A percentile compares a stretch with the other conserved stretches of the same genome.
These are phyloP conservation scores for Muscidifurax raptorellus DNA, from an alignment of 1,140 invertebrate species.

Conservation along the genomic window DNA sequence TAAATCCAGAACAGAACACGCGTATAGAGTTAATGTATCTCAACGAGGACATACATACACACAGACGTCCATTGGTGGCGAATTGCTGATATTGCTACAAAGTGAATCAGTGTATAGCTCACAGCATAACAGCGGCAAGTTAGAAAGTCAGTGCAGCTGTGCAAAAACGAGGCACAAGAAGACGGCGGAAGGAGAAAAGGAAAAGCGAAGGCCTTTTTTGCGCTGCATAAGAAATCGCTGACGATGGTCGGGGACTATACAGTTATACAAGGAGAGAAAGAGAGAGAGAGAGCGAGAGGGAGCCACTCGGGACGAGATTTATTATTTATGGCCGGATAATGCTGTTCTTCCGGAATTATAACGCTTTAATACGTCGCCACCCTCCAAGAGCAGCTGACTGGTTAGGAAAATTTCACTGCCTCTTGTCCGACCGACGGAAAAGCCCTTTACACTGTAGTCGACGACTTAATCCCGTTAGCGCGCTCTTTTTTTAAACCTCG, in stretches of 20 bases:
- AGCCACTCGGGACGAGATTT: conserved; percentile 38
- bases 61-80: background rate
- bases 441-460: conserved; percentile 14
- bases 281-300: background rate
- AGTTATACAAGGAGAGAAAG: background rate
- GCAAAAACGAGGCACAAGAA: background rate
- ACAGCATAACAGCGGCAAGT: background rate
- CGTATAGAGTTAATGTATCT: conserved; percentile 6
- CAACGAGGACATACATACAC: too few species aligned
- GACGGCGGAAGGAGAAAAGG: background rate
- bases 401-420: background rate
- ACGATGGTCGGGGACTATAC: background rate
- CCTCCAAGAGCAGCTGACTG: background rate
- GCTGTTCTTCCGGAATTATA: conserved; percentile 46
- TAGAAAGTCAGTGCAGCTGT: background rate
- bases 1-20: background rate
- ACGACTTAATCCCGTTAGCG: conserved; percentile 1
- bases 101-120: background rate
- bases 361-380: conserved; percentile 30
- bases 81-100: background rate
- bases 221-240: conserved; percentile 42
- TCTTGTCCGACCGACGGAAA: background rate
- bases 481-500: background rate
- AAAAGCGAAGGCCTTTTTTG: background rate
- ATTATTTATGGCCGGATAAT: conserved; percentile 50